Evolutionary conservation across 2,113 vertebrate species (phyloP).

Genomic region (Bujurquina vittata): DNA sequence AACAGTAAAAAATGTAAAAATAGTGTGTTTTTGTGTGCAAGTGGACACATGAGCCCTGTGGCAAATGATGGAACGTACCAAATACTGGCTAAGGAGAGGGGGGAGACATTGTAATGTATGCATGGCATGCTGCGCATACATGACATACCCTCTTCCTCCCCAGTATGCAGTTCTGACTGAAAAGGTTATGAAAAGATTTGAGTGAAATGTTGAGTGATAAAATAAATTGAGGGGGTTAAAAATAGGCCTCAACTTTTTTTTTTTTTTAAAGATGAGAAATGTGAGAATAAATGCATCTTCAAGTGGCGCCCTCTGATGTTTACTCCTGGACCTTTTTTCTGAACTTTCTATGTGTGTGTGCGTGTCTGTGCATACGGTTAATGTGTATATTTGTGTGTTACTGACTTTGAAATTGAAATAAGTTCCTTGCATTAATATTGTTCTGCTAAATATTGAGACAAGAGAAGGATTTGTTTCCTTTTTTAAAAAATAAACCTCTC

Average conservation of each 20-base stretch:
- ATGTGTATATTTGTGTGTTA: slow-evolving; percentile 41
- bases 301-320: slow-evolving; percentile 64
- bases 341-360: slow-evolving; percentile 4
- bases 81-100: slow-evolving; percentile 39
- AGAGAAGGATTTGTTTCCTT: neutral
- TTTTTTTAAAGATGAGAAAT: neutral
- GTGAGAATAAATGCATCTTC: slow-evolving; percentile 26
- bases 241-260: neutral
- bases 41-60: slow-evolving; percentile 38
- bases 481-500: neutral
- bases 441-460: slow-evolving; percentile 15
- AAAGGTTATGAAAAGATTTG: slow-evolving; percentile 23
- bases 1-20: slow-evolving; percentile 30
- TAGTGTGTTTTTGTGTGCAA: slow-evolving; percentile 23
- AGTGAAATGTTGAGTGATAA: neutral
- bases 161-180: neutral
- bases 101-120: slow-evolving; percentile 31
- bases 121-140: slow-evolving; percentile 6
- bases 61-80: slow-evolving; percentile 60
- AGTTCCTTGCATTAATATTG: slow-evolving; percentile 14
- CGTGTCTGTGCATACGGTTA: slow-evolving; percentile 7
- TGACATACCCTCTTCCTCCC: neutral
- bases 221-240: neutral
- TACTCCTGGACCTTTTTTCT: slow-evolving; percentile 49
- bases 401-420: slow-evolving; percentile 23